Base-by-base conservation (phyloP, 2,797 vertebrate genomes). In the Sternarchorhynchus goeldii region DNA sequence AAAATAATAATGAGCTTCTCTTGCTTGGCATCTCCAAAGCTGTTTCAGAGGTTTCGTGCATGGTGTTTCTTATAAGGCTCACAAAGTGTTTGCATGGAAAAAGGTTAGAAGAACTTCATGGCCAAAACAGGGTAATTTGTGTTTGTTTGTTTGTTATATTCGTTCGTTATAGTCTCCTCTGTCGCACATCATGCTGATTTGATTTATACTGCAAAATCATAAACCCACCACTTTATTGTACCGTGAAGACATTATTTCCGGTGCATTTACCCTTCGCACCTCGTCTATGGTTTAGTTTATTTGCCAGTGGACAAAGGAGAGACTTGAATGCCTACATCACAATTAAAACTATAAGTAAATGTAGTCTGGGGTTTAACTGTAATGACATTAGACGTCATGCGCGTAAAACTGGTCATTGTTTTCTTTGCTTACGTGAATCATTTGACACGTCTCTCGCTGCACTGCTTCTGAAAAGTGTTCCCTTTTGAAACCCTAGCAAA, bases 201-300 rank as follows among this genome's bases (percentile, higher is more conserved):
- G 53, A 66, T 25, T 65, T 75, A 18, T 56, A 39, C 56, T 59
- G 18, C 50, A 21, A 77, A 75, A 73, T 21, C 68, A 16, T 73
- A 72, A 18, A 73, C 60, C 8, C 36, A 53, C 53, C 67, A 53
- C 29, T 75, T 73, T 79, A 57, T 79, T 56, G 29, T 66, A 29
- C 55, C 45, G n/a, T 50, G 5, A 39, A 10, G 63, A 39, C n/a
- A 66, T 34, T 18, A 39, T 60, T 55, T 77, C 75, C 12, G 25
- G 20, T 32, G 17, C 25, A 14, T 55, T 65, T 60, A 34, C 50
- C 17, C 25, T 64, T 75, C 68, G 60, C 31, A 68, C 32, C 25
- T 25, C 17, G 4, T 36, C 29, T 63, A 56, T 8, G 32, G 41
- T 31, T 56, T 70, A 67, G 41, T 14, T 25, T 45, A n/a, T 67